A percentile compares a stretch with the other conserved stretches of the same genome.
Evolutionary conservation across 2,888 invertebrate species (phyloP).

Genomic region (Drosophila setosimentum): DNA sequence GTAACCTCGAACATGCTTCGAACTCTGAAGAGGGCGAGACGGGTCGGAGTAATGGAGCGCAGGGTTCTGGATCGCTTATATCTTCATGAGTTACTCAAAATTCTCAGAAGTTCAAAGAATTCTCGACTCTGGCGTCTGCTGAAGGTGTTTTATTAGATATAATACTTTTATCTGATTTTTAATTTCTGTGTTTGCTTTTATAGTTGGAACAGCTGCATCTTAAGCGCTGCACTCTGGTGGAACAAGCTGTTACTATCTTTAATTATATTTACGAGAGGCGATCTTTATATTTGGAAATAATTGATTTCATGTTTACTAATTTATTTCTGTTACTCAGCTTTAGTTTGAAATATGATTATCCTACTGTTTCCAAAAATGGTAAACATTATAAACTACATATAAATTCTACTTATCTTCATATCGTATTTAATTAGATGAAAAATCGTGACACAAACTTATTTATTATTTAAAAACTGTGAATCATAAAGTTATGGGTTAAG

Average conservation of each 20-base stretch:
- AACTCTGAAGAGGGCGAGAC: slow-evolving; percentile 1
- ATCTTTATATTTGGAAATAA: slow-evolving; percentile 7
- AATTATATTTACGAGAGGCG: slow-evolving; percentile 14
- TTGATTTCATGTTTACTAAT: background rate
- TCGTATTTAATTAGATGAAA: background rate
- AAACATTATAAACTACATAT: background rate
- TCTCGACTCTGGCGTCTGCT: background rate
- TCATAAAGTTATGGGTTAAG: background rate
- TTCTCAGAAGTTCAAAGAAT: rapidly evolving
- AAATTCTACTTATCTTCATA: background rate
- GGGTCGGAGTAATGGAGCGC: slow-evolving; percentile 10
- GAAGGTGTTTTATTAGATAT: slow-evolving; percentile 8
- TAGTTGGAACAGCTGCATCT: slow-evolving; percentile 28
- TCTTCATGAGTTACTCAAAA: background rate
- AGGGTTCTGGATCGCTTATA: slow-evolving; percentile 16
- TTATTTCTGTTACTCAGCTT: slow-evolving; percentile 11
- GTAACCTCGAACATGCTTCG: slow-evolving; percentile 6
- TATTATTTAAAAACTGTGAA: background rate
- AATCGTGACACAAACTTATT: background rate
- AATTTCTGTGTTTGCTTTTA: background rate
- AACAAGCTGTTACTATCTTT: slow-evolving; percentile 3
- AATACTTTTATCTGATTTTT: background rate
- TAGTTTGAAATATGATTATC: background rate
- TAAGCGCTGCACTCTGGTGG: background rate
- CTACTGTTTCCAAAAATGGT: background rate